Conservation (phyloP, 2,888 invertebrate species). For the Dryobota labecula region DNA sequence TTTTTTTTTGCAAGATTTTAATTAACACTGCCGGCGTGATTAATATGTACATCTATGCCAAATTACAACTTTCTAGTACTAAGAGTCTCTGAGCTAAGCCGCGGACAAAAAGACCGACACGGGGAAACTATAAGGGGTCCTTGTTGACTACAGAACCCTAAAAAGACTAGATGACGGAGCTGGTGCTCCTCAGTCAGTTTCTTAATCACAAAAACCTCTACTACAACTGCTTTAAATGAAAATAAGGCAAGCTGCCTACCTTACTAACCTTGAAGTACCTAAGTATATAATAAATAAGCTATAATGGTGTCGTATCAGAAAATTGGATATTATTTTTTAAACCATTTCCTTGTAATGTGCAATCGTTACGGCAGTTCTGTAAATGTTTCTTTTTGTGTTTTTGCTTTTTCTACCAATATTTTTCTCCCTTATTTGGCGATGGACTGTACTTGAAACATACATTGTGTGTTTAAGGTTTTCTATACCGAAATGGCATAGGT, state of each 20-base stretch:
- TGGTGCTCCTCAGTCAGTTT: no score
- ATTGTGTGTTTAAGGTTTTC: neutral
- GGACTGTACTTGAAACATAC: neutral
- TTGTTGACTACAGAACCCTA: no score
- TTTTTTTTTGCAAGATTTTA: no score
- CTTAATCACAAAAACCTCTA: no score
- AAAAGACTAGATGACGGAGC: no score
- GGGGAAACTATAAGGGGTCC: no score
- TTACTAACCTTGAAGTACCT: neutral
- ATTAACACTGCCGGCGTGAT: no score
- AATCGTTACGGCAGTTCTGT: conserved; percentile 23
- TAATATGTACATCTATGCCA: no score
- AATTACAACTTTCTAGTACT: no score
- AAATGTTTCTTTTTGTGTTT: conserved; percentile 22
- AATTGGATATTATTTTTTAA: conserved; percentile 52
- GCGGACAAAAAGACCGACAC: no score
- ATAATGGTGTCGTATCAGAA: conserved; percentile 38
- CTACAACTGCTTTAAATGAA: neutral
- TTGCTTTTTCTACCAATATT: neutral
- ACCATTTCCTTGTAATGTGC: conserved; percentile 32
- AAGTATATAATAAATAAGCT: conserved; percentile 33
- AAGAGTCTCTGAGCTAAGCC: no score
- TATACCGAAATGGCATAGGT: neutral
- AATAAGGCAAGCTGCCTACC: neutral
- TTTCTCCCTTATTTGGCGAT: neutral